phyloP scores from a whole-genome alignment of 2,797 vertebrate species.

The Geotrypetes seraphini region DNA sequence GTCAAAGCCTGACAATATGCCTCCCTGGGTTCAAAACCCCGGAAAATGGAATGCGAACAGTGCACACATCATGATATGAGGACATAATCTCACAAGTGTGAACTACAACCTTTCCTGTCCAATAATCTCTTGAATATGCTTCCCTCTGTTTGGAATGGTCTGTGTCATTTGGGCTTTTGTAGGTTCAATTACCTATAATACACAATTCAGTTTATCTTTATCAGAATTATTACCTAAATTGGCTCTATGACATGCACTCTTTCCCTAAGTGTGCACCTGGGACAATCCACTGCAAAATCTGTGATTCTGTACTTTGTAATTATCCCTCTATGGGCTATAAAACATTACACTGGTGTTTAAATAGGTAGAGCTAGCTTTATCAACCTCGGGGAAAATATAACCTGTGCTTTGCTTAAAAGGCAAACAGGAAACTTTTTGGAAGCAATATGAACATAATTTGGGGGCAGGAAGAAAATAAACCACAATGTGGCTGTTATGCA shows the following conservation, averaged over 20 bases:
- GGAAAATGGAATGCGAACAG: too few relatives aligned
- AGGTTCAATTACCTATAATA: slow-evolving; percentile 94
- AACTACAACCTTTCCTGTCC: too few relatives aligned
- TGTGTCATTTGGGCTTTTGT: slow-evolving; percentile 50
- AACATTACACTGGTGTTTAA: slow-evolving; percentile 72
- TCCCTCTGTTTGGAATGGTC: slow-evolving; percentile 4
- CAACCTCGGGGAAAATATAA: slow-evolving; percentile 15
- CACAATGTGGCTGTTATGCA: too few relatives aligned
- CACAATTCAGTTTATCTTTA: slow-evolving; percentile 94
- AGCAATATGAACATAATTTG: slow-evolving; percentile 7
- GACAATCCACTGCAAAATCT: slow-evolving; percentile 58
- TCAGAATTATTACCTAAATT: slow-evolving; percentile 97
- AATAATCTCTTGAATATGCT: too few relatives aligned
- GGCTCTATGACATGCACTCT: slow-evolving; percentile 85
- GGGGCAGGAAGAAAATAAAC: too few relatives aligned
- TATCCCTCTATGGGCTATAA: slow-evolving; percentile 82
- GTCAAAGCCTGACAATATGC: too few relatives aligned
- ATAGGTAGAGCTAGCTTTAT: slow-evolving; percentile 56
- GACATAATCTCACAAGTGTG: too few relatives aligned
- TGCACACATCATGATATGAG: too few relatives aligned
- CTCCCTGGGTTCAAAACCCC: too few relatives aligned
- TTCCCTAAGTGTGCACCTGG: slow-evolving; percentile 86
- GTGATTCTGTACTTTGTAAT: slow-evolving; percentile 81
- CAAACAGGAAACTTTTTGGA: slow-evolving; percentile 29
- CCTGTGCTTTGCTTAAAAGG: slow-evolving; percentile 33